Evolutionary conservation across 1,140 invertebrate species (phyloP).

Genomic region (Megalonaias nervosa): DNA sequence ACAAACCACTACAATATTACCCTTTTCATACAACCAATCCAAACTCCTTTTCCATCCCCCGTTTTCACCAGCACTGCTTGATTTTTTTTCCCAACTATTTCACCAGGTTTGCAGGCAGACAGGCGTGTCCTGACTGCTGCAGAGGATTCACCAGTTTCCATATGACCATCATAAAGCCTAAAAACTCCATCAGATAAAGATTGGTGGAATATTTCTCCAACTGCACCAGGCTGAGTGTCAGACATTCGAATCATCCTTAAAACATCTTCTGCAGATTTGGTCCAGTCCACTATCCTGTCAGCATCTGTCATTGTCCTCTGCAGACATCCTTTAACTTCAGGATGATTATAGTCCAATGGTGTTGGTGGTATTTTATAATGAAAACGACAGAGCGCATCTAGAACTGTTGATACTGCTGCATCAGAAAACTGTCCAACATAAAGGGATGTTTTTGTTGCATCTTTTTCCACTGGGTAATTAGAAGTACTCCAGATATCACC

Average conservation of each 20-base stretch:
- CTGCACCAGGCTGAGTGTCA: conserved; percentile 19
- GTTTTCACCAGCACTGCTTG: conserved; percentile 12
- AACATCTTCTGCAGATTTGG: conserved; percentile 6
- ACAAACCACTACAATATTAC: background rate
- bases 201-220: background rate
- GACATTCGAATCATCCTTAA: conserved; percentile 16
- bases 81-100: background rate
- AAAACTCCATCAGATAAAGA: background rate
- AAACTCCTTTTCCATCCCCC: conserved; percentile 11
- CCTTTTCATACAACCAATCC: conserved; percentile 29
- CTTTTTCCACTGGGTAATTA: background rate
- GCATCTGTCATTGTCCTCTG: conserved; percentile 11
- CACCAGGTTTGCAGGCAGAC: background rate
- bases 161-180: conserved; percentile 16
- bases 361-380: background rate
- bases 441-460: conserved; percentile 15
- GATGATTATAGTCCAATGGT: background rate
- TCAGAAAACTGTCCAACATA: conserved; percentile 11
- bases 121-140: background rate
- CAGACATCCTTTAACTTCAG: background rate
- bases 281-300: conserved; percentile 20
- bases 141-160: conserved; percentile 1
- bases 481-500: conserved; percentile 19
- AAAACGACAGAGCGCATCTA: conserved; percentile 9
- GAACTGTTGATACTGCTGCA: conserved; percentile 2